Evolutionary conservation across 1,140 invertebrate species (phyloP), one percentile per base, ranked within the genome.

Genomic region (Argopecten irradians): DNA sequence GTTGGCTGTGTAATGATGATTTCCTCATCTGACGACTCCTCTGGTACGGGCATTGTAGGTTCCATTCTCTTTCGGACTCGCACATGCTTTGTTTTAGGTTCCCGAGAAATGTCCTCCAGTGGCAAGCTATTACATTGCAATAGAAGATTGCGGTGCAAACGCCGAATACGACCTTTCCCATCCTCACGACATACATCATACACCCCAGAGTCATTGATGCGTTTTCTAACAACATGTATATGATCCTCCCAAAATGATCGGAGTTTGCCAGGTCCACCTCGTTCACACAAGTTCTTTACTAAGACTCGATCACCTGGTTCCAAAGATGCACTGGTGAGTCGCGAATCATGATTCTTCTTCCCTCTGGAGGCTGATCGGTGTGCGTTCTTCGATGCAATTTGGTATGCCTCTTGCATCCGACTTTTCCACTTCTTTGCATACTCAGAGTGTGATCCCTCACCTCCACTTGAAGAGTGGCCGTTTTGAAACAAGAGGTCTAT

Each of bases 181-280:
- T 85, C 32, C 82, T 88, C 84, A 22, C 34, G 7, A 19, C 33
- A 22, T 0, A 89, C 90, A 28, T 89, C 86, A 71, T 91, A 91
- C 16, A 91, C 90, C 28, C 86, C 83, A 0, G 84, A 83, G 16
- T 91, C 88, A 14, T 85, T 35, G 16, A 22, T 32, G 8, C 86
- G 82, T 36, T 46, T 84, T 16, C 84, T 5, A n/a, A 91, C 89
- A 19, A 84, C 36, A 82, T 91, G 46, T 1, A 88, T 34, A 0
- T 88, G 19, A 3, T 91, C 87, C 28, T 90, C 89, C 90, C 90
- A 90, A 35, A 86, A 88, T 11, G 84, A 87, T 34, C 84, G 11
- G 13, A 91, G 43, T 32, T 91, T 91, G 9, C 90, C 90, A 46
- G 90, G 88, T 34, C 89, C 91, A n/a, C 91, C 91, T 22, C 87